These are phyloP conservation scores for Mastomys natalensis DNA, from an alignment of 2,113 vertebrate species.

Conservation along the genomic window DNA sequence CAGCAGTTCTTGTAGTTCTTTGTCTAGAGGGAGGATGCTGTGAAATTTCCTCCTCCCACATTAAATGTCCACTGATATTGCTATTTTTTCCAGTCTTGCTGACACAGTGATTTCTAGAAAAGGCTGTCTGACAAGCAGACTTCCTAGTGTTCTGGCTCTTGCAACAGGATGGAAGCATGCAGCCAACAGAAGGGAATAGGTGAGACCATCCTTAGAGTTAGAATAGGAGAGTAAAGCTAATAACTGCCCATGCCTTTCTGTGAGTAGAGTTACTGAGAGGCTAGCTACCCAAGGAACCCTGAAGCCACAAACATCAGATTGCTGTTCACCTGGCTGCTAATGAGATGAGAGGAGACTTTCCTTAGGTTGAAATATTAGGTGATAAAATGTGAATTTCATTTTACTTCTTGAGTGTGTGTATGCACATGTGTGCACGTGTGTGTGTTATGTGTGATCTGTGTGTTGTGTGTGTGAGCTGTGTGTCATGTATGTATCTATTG, in stretches of 20 bases:
- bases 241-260: neutral
- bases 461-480: neutral
- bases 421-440: neutral
- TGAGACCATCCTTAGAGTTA: too few species aligned
- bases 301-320: neutral
- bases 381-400: neutral
- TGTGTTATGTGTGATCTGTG: neutral
- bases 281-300: accelerated
- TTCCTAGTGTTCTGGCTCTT: neutral
- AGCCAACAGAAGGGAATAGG: neutral
- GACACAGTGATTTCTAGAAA: neutral
- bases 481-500: neutral
- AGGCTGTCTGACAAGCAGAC: neutral
- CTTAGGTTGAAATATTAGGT: neutral
- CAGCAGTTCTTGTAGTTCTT: neutral
- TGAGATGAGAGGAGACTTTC: neutral
- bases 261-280: neutral
- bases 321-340: neutral
- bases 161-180: neutral
- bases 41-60: neutral
- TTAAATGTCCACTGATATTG: neutral
- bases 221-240: too few species aligned
- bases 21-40: neutral
- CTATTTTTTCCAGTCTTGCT: neutral
- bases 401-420: neutral